A percentile compares a stretch with the other conserved stretches of the same genome.
Conservation (phyloP, 2,113 vertebrate species). For the Poecile atricapillus region DNA sequence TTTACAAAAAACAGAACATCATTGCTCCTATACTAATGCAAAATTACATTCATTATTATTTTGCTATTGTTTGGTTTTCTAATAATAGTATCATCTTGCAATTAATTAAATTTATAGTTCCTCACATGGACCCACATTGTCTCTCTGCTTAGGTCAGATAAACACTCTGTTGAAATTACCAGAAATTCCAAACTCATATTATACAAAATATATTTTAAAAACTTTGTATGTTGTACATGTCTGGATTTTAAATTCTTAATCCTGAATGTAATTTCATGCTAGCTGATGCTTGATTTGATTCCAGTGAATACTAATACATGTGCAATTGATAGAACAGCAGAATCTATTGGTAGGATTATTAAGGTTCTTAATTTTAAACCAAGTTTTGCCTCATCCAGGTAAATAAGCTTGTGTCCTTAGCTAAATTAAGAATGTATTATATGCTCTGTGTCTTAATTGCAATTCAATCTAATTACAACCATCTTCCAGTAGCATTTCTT, state of each 20-base stretch:
- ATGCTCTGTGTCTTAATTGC: background rate
- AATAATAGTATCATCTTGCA: background rate
- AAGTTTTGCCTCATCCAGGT: constrained; percentile 50
- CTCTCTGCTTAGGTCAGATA: background rate
- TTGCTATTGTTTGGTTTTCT: background rate
- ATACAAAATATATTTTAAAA: background rate
- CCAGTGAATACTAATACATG: background rate
- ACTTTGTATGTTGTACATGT: constrained; percentile 16
- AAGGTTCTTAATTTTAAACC: constrained; percentile 18
- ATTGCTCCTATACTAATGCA: background rate
- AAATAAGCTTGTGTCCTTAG: constrained; percentile 19
- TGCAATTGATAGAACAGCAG: background rate
- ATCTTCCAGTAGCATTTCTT: constrained; percentile 4
- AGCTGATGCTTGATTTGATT: constrained; percentile 20
- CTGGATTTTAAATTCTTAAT: background rate
- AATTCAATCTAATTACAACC: constrained; percentile 20
- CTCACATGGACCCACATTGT: background rate
- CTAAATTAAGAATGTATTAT: constrained; percentile 18
- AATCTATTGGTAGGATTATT: background rate
- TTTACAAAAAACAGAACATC: background rate
- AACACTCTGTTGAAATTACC: background rate
- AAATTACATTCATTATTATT: constrained; percentile 1
- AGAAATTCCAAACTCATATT: background rate
- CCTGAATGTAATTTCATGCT: background rate
- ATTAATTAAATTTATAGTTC: background rate